Evolutionary conservation across 2,888 invertebrate genomes (phyloP).

Genomic region (Hirtodrosophila alboralis): DNA sequence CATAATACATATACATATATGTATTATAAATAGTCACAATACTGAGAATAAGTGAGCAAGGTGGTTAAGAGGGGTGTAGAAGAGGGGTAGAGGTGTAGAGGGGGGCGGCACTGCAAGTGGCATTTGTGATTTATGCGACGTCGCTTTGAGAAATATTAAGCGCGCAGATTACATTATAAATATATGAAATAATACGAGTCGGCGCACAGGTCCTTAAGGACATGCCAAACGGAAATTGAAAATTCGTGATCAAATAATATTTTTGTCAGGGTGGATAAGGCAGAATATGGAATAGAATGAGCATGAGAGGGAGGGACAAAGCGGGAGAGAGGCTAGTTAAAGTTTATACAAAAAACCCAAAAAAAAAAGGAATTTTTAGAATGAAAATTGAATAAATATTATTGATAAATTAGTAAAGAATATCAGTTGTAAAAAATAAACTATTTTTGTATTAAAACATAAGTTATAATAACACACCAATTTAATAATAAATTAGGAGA

Average conservation of each 20-base stretch:
- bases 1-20: conserved; percentile 22
- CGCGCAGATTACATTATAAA: conserved; percentile 78
- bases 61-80: neutral
- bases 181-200: conserved; percentile 73
- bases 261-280: conserved; percentile 2
- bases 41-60: neutral
- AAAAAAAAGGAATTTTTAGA: no score
- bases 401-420: no score
- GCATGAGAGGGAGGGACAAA: no score
- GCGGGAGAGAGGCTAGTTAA: no score
- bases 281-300: no score
- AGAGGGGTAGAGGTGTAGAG: neutral
- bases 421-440: no score
- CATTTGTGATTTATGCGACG: conserved; percentile 72
- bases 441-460: no score
- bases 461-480: no score
- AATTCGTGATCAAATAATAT: conserved; percentile 56
- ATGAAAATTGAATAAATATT: no score
- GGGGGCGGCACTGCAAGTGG: conserved; percentile 42
- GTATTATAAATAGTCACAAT: conserved; percentile 58
- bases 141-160: conserved; percentile 73
- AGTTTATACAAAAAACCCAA: no score
- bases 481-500: no score
- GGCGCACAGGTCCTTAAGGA: conserved; percentile 68
- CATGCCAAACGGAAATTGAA: conserved; percentile 70